Evolutionary conservation across 2,113 vertebrate species (phyloP), one percentile per base, ranked within the genome.

Genomic region (Silurus glanis): DNA sequence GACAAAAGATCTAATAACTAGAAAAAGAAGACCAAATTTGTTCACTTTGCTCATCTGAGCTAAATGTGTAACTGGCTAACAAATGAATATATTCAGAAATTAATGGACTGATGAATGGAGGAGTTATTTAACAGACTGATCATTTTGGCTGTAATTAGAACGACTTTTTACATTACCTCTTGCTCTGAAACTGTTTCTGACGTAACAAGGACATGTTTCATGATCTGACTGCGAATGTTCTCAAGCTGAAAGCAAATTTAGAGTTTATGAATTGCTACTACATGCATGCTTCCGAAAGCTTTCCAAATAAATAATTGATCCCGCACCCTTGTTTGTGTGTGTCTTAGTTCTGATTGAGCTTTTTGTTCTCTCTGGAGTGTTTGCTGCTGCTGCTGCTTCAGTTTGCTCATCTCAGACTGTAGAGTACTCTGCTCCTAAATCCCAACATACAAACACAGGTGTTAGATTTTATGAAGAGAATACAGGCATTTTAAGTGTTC

Each of bases 371-470:
- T 88, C 64, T 88, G 89, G 58, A 88, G 85, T 14, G 61, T 85
- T 51, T 85, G 59, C 37, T 85, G 72, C 28, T 87, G 85, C 55
- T 88, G 82, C 62, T 89, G 90, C 0, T 83, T 91, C 82, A 92
- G 92, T 92, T 59, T 94, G 87, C 90, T 90, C 12, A 92, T 82
- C 61, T 92, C 92, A 5, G 91, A 87, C 61, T 89, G 87, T 87
- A 95, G 91, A 80, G 93, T 91, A 85, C 93, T 89, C 90, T 93
- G 92, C 7, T 91, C 92, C 96, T 97, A 88, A 89, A 90, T 1
- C 71, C 13, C 9, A 1, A 55, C 14, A 84, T 45, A 86, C n/a
- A 59, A 62, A 85, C 19, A 80, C 5, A 72, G n/a, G 16, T 53
- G n/a, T 37, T 56, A 56, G 19, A n/a, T 9, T 10, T 67, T 21